Evolutionary conservation across 2,797 vertebrate species (phyloP), one percentile per base, ranked within the genome.

Genomic region (Sebastes ruberrimus): DNA sequence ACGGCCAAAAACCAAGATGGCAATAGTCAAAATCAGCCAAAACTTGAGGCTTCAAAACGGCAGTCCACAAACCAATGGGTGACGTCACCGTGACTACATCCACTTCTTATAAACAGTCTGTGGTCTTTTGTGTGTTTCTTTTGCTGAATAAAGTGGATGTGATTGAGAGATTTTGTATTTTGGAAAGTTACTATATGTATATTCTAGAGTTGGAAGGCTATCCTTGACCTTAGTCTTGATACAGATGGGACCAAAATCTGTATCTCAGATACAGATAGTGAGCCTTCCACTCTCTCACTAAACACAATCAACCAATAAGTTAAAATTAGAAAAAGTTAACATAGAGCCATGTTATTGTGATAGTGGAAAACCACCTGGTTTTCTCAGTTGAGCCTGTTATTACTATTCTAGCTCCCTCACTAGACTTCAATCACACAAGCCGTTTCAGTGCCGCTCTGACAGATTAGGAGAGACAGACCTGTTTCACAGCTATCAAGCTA

Each of bases 401-500:
- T 77, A 76, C 80, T 74, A 81, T 81, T 83, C 13, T 30, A 71
- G 11, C 68, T 67, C 38, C 38, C 66, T 65, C 35, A 74, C 76
- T 46, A 5, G 28, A 67, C 49, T 77, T 28, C 67, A 64, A 65
- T 78, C 71, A 74, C 63, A 80, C 69, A 32, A 68, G 66, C 57
- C 4, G 7, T 61, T 84, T 84, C 71, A 68, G 38, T 27, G 6
- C 62, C 13, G 4, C 59, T 63, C 71, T 85, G 88, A 93, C 90
- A 89, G 81, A 94, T 93, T 91, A 79, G 87, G 74, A 88, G 85
- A 86, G 92, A 89, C 92, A 86, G 85, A 88, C 67, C 88, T 62
- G 80, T 81, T 90, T 90, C 89, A 88, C 87, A 91, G 84, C 86
- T 82, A 86, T 92, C 80, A 75, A 74, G 84, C 92, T 91, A 56